Conservation (phyloP, 1,140 invertebrate genomes). For the Papilio polytes region DNA sequence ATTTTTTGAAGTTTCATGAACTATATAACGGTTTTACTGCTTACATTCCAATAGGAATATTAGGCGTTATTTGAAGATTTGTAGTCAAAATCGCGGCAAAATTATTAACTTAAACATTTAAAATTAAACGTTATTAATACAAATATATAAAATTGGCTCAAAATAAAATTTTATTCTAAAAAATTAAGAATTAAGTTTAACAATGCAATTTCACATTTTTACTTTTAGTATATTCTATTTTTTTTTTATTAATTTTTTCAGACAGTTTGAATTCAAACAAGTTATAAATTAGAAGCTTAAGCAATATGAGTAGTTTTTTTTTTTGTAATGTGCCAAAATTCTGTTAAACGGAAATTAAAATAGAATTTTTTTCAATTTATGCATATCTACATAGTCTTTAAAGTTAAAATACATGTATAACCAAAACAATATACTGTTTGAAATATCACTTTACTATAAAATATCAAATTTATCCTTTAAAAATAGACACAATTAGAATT, state of each 20-base stretch:
- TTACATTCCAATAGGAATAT: slow-evolving; percentile 18
- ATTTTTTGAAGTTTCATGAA: background rate
- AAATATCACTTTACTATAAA: slow-evolving; percentile 38
- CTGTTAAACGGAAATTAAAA: slow-evolving; percentile 33
- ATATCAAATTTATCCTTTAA: slow-evolving; percentile 22
- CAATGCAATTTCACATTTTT: background rate
- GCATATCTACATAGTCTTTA: slow-evolving; percentile 34
- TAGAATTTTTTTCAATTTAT: slow-evolving; percentile 16
- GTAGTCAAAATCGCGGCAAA: background rate
- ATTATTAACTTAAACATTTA: background rate
- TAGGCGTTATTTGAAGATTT: background rate
- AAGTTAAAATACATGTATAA: slow-evolving; percentile 16
- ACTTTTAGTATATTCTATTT: background rate
- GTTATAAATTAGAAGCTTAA: background rate
- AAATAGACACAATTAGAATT: slow-evolving; percentile 30
- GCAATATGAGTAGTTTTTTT: slow-evolving; percentile 37
- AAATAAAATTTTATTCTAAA: background rate
- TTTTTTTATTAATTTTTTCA: background rate
- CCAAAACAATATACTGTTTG: slow-evolving; percentile 28
- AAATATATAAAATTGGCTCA: background rate
- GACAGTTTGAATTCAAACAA: no score
- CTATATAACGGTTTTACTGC: background rate
- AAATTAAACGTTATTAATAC: background rate
- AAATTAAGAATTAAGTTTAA: background rate
- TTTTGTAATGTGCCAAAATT: slow-evolving; percentile 65